Conservation (phyloP, 1,140 invertebrate species). For the Battus philenor region DNA sequence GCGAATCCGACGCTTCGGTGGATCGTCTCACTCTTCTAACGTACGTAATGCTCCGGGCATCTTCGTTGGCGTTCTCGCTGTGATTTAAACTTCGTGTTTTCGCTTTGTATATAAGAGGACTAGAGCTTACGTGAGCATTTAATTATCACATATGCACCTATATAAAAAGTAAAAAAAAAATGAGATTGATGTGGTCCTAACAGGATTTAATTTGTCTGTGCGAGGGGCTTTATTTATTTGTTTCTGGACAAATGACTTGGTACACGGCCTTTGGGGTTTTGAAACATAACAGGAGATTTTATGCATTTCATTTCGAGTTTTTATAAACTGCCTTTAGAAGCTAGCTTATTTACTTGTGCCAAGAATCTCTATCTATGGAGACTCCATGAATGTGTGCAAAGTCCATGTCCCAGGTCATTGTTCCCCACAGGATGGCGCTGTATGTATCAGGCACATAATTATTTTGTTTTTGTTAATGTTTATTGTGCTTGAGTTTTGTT, state of each 20-base stretch:
- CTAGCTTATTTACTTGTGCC: slow-evolving; percentile 10
- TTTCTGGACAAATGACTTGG: slow-evolving; percentile 1
- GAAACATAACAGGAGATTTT: too few species aligned
- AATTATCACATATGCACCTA: slow-evolving; percentile 31
- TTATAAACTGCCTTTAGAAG: slow-evolving; percentile 13
- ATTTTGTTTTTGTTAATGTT: slow-evolving; percentile 62
- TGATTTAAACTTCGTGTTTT: slow-evolving; percentile 29
- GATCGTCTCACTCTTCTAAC: slow-evolving; percentile 10
- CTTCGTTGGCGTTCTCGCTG: slow-evolving; percentile 25
- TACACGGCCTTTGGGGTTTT: slow-evolving; percentile 1
- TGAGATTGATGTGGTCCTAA: not conserved
- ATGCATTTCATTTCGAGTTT: slow-evolving; percentile 4
- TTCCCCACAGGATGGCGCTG: not conserved
- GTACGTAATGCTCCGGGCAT: slow-evolving; percentile 17
- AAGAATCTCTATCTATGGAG: not conserved
- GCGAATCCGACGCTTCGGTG: slow-evolving; percentile 2
- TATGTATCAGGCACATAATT: slow-evolving; percentile 16
- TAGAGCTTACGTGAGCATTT: slow-evolving; percentile 31
- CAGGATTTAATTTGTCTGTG: not conserved
- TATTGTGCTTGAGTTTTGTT: slow-evolving; percentile 62
- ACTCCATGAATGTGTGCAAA: not conserved
- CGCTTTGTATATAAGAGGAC: slow-evolving; percentile 25
- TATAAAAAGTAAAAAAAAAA: slow-evolving; percentile 10
- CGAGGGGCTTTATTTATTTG: slow-evolving; percentile 9
- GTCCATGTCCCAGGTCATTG: slow-evolving; percentile 6